Evolutionary conservation across 2,113 vertebrate species (phyloP).

Genomic region (Phodopus roborovskii): DNA sequence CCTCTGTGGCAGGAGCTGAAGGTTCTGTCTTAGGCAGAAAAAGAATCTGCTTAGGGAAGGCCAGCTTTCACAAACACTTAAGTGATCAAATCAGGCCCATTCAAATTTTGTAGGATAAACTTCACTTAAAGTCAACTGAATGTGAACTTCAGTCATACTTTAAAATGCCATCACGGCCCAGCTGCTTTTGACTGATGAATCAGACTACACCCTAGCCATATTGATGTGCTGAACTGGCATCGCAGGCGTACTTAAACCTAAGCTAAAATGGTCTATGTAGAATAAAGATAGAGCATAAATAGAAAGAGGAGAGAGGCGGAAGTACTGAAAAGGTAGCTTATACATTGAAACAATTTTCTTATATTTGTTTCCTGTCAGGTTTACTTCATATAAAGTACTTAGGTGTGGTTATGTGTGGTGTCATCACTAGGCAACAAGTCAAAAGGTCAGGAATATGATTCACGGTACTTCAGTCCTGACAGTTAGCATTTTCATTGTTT

Average conservation of each 20-base stretch:
- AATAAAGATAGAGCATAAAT: neutral
- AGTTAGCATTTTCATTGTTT: conserved; percentile 40
- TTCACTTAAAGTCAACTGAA: conserved; percentile 32
- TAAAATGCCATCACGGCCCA: neutral
- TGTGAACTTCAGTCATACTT: conserved; percentile 15
- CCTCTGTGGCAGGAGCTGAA: neutral
- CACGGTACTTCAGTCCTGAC: neutral
- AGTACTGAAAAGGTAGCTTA: conserved; percentile 2
- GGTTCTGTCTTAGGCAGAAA: neutral
- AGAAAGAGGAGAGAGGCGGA: neutral
- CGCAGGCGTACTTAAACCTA: conserved; percentile 22
- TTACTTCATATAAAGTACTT: neutral
- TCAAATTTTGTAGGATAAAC: neutral
- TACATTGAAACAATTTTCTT: conserved; percentile 27
- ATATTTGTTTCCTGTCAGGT: conserved; percentile 4
- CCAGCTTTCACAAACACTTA: neutral
- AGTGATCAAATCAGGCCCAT: neutral
- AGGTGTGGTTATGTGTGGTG: neutral
- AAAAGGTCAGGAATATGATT: conserved; percentile 16
- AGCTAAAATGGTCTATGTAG: neutral
- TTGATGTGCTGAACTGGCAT: neutral
- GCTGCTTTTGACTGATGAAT: neutral
- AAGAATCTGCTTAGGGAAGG: conserved; percentile 23
- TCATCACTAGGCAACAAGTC: neutral
- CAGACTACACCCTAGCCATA: neutral